Base-by-base conservation (phyloP, 2,888 invertebrate genomes). In the Troides oblongomaculatus region DNA sequence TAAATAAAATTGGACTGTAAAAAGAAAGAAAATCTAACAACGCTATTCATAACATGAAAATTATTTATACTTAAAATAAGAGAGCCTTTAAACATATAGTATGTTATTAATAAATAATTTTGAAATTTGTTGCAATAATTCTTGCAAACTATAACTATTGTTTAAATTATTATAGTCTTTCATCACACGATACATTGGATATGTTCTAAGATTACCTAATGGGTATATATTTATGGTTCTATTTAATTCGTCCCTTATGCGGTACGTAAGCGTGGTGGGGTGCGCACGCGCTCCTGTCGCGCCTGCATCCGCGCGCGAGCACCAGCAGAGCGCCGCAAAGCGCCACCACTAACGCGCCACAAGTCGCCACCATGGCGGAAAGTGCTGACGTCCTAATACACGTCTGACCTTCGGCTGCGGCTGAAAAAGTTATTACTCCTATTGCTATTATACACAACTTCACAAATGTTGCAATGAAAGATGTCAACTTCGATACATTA, bases 291-390 rank as follows among this genome's bases (percentile, higher is more conserved):
- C 87, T 85, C 72, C 93, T 93, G 25, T 94, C 89, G 74, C 95
- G 93, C 73, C 96, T 93, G 86, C 97, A 94, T 73, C 96, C 94
- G 18, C 96, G 94, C 79, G 97, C 97, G 70, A 97, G 95, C 0
- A 96, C 95, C 74, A 97, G 90, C 36, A 97, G 92, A 0, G 96
- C 95, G 12, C 95, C 96, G 0, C 95, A 93, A 71, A 97, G 88
- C 63, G 96, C 93, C 60, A 96, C 96, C 72, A 97, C 90, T 21
- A 96, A 79, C n/a, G 95, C 93, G 12, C 95, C 95, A 69, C 95
- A 93, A 0, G 95, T 92, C 12, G 95, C 96, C 59, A 96, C 92
- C 75, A 96, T 87, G 14, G 95, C 95, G 18, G 96, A 95, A 57
- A 96, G 89, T 0, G 95, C 93, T 68, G 94, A 92, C 2, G 94